Percentiles rank a stretch among this genome's conserved stretches.
Conservation (phyloP, 2,113 vertebrate species). For the Eidolon helvum region DNA sequence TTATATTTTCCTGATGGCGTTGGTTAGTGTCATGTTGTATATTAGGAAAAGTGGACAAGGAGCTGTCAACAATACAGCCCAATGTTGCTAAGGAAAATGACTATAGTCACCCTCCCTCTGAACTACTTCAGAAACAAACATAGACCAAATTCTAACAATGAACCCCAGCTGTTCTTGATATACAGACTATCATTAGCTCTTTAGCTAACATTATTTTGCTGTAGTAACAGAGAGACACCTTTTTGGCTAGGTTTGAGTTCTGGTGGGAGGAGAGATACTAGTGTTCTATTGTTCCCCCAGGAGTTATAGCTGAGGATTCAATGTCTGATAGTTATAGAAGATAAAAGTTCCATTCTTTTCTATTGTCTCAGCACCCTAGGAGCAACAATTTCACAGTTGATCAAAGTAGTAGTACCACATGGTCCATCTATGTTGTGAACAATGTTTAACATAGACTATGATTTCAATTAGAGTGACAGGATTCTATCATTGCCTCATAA, state of each 20-base stretch:
- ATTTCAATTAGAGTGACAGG: slow-evolving; percentile 27
- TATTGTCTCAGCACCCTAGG: neutral
- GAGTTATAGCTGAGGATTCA: neutral
- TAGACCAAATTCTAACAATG: neutral
- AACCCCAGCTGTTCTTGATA: neutral
- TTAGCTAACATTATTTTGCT: neutral
- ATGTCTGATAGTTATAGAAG: neutral
- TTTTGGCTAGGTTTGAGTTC: slow-evolving; percentile 30
- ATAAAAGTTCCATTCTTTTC: slow-evolving; percentile 9
- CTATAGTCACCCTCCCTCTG: neutral
- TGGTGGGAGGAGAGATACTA: neutral
- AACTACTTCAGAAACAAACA: neutral
- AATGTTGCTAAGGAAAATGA: neutral
- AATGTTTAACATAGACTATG: neutral
- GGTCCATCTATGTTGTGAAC: neutral
- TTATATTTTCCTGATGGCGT: neutral
- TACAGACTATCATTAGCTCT: neutral
- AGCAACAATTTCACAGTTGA: neutral
- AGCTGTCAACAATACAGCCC: neutral
- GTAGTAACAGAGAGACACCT: neutral
- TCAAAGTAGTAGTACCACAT: neutral
- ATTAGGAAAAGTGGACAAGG: neutral
- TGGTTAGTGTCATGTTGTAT: neutral
- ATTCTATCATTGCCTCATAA: neutral
- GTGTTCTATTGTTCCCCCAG: neutral